Evolutionary conservation across 2,797 vertebrate genomes (phyloP).

Genomic region (Rhynchotus rufescens): DNA sequence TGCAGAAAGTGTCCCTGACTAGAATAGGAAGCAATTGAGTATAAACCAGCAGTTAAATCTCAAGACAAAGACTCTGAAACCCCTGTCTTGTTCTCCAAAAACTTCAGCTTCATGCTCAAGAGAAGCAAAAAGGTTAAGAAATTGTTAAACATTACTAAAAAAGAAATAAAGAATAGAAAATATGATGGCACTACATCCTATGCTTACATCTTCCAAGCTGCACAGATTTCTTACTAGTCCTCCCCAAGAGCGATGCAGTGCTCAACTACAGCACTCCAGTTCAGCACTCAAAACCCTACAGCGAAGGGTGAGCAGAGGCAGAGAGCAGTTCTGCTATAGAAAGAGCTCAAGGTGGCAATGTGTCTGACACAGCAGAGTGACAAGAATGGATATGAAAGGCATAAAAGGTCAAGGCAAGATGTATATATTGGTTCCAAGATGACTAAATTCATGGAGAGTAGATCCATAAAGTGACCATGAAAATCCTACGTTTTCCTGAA

Average conservation of each 20-base stretch:
- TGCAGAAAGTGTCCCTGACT: neutral
- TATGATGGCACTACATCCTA: neutral
- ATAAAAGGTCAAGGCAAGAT: neutral
- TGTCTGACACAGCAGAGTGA: neutral
- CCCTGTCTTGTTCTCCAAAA: neutral
- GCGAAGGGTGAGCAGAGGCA: neutral
- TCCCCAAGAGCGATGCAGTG: neutral
- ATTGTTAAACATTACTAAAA: neutral
- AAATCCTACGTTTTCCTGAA: neutral
- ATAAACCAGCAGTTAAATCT: neutral
- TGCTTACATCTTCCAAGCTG: neutral
- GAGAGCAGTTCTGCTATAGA: neutral
- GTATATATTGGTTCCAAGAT: neutral
- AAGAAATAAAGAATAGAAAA: neutral
- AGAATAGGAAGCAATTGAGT: accelerated
- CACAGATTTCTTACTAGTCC: neutral
- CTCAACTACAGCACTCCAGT: neutral
- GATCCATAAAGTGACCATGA: neutral
- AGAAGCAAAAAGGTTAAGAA: neutral
- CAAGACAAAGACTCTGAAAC: neutral
- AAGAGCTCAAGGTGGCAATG: neutral
- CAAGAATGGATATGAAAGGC: neutral
- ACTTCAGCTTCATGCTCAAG: neutral
- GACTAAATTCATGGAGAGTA: neutral
- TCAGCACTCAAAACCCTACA: neutral